Percentiles rank a stretch among this genome's conserved stretches.
Conservation (phyloP, 1,140 invertebrate genomes). For the Zophobas atratus region DNA sequence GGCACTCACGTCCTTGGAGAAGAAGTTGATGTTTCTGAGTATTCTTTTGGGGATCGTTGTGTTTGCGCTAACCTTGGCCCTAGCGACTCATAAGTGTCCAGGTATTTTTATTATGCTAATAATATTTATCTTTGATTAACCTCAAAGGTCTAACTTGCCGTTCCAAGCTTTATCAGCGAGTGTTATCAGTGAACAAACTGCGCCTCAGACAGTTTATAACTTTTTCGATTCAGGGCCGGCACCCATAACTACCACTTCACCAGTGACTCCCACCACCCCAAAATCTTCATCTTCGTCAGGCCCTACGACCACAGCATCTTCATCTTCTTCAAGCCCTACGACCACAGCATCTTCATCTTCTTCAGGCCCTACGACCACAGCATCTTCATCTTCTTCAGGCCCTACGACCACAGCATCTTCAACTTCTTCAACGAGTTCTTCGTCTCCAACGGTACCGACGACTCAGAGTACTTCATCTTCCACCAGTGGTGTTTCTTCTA, state of each 20-base stretch:
- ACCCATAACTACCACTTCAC: not conserved
- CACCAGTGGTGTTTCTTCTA: not conserved
- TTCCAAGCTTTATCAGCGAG: too few relatives aligned
- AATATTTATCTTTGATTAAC: not conserved
- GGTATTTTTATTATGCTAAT: slow-evolving; percentile 6
- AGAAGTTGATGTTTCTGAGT: slow-evolving; percentile 7
- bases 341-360: not conserved
- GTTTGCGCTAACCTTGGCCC: slow-evolving; percentile 6
- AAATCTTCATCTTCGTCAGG: slow-evolving; percentile 3
- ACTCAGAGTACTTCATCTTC: not conserved
- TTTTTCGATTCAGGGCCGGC: not conserved
- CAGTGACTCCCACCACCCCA: not conserved
- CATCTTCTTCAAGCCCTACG: not conserved
- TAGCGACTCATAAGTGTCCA: slow-evolving; percentile 1
- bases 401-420: not conserved
- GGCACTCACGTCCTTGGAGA: slow-evolving; percentile 10
- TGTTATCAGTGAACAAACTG: too few relatives aligned
- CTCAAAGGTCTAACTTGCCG: too few relatives aligned
- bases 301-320: not conserved
- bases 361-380: not conserved
- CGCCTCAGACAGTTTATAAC: too few relatives aligned
- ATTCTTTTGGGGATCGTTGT: slow-evolving; percentile 5
- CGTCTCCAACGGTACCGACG: not conserved
- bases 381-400: not conserved
- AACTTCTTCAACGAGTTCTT: slow-evolving; percentile 9